Conservation (phyloP, 1,140 invertebrate genomes). For the Hermatobates lingyangjiaoensis region DNA sequence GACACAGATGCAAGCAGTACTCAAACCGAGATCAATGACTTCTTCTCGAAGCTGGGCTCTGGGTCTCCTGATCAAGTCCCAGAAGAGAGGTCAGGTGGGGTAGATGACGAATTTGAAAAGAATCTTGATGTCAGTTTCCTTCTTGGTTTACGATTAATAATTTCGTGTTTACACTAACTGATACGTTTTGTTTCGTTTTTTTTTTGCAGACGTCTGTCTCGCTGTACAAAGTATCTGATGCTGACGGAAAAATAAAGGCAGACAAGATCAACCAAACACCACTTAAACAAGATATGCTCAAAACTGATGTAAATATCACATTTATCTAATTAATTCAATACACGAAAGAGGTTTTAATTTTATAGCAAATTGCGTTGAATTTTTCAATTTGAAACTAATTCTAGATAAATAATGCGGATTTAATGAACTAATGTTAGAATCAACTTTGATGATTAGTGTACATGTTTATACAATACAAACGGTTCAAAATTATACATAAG, state of each 20-base stretch:
- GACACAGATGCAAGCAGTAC: constrained; percentile 39
- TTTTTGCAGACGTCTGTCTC: constrained; percentile 28
- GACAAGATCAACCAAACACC: constrained; percentile 44
- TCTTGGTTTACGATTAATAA: not conserved
- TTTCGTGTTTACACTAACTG: not conserved
- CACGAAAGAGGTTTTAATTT: too few species aligned
- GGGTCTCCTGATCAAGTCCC: constrained; percentile 44
- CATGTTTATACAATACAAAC: too few species aligned
- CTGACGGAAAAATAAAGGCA: constrained; percentile 39
- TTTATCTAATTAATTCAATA: too few species aligned
- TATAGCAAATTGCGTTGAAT: too few species aligned
- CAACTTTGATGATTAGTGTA: too few species aligned
- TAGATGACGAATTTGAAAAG: constrained; percentile 37
- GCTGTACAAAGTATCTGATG: constrained; percentile 50
- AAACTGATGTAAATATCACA: constrained; percentile 41
- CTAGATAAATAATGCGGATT: too few species aligned
- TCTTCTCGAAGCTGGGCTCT: constrained; percentile 51
- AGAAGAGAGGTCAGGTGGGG: constrained; percentile 41
- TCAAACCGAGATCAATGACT: constrained; percentile 37
- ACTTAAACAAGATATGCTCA: constrained; percentile 45
- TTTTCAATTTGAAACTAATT: too few species aligned
- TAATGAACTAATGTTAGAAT: too few species aligned
- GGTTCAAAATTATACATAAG: too few species aligned
- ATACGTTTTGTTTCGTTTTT: constrained; percentile 16
- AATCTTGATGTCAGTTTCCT: constrained; percentile 21